Evolutionary conservation across 37 sponge, comb jelly and placozoan species (phyloP), one percentile per base, ranked within the genome.

Genomic region (Haliclona indistincta): DNA sequence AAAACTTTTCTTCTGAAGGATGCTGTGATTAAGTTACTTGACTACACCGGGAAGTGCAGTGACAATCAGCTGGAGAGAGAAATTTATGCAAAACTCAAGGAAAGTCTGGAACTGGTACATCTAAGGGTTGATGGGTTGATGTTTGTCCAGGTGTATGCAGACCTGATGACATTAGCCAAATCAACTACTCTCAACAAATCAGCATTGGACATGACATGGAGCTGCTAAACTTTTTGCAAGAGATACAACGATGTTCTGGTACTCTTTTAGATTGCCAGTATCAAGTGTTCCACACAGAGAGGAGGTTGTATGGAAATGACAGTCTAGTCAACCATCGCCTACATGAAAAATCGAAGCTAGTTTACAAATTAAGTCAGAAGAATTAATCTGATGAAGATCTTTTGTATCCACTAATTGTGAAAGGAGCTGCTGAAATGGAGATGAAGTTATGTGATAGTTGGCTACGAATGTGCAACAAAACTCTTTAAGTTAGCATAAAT

Each of bases 81-180:
- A 34, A 53, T 73, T 35, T 73, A 55, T 30, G 22, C 4, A 33
- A 73, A 73, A 15, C 37, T 73, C 3, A 49, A 73, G 3, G 60
- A 54, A 7, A 1, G 3, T 25, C 6, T 6, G 3, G 36, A 8
- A 5, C 44, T 73, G n/a, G n/a, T n/a, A n/a, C n/a, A n/a, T n/a
- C n/a, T n/a, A n/a, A n/a, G n/a, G n/a, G n/a, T n/a, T n/a, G 58
- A n/a, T 32, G 55, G 56, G 5, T 17, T 55, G 26, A 73, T 73
- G 74, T 73, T 73, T 73, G 13, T 35, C 4, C 74, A 73, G 25
- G 39, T 73, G 4, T 73, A 73, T 54, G 58, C 74, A 35, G 74
- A 73, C 37, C 58, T 73, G 2, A 56, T 73, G 3, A 52, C 37
- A n/a, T 43, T 73, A 34, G n/a, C n/a, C n/a, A n/a, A n/a, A 29